Percentiles rank a stretch among this genome's conserved stretches.
Evolutionary conservation across 2,888 invertebrate species (phyloP).

Genomic region (Rhimphoctona megacephalus): DNA sequence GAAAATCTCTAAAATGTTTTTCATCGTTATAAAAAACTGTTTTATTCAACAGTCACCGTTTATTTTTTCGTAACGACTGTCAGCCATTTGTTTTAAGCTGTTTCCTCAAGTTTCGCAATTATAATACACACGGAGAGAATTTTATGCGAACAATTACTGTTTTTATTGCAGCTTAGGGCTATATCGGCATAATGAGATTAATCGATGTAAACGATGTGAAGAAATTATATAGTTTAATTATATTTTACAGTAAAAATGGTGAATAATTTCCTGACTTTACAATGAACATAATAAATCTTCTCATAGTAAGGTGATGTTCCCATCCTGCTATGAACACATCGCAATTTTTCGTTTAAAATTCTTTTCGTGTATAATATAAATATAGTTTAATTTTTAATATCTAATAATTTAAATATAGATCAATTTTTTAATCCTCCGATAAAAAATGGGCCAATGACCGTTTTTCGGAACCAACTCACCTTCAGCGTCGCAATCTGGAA

Average conservation of each 20-base stretch:
- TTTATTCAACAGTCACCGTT: no score
- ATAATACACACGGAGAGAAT: background rate
- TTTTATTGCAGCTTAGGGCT: background rate
- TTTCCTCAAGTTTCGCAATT: background rate
- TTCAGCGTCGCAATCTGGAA: slow-evolving; percentile 92
- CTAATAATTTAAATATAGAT: background rate
- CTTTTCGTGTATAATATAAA: background rate
- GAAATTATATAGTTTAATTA: no score
- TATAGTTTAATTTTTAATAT: background rate
- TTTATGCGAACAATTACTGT: background rate
- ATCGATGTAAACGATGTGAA: no score
- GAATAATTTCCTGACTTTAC: no score
- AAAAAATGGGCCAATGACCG: background rate
- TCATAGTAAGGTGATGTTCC: no score
- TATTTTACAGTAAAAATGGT: no score
- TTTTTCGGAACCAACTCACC: slow-evolving; percentile 85
- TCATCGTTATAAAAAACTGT: no score
- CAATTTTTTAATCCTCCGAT: background rate
- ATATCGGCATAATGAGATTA: no score
- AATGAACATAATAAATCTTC: no score
- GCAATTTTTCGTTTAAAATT: background rate
- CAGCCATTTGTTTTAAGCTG: background rate
- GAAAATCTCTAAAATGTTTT: background rate
- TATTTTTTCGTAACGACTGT: no score
- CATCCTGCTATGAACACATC: background rate